Conservation (phyloP, 2,888 invertebrate genomes). For the Eucriotettix oculatus region DNA sequence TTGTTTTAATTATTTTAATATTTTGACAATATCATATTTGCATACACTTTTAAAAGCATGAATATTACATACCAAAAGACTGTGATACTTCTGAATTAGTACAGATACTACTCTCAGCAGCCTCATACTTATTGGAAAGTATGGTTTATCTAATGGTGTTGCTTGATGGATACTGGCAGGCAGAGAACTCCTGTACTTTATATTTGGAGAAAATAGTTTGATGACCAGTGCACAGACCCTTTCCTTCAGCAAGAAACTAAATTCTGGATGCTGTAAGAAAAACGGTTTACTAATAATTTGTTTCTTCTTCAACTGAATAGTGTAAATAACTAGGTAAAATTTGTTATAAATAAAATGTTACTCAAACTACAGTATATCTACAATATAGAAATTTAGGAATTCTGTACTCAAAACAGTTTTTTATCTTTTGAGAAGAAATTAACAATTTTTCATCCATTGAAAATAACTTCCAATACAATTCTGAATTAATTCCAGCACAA, state of each 20-base stretch:
- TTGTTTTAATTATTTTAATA: too few relatives aligned
- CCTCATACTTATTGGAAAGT: constrained; percentile 93
- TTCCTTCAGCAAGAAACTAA: constrained; percentile 86
- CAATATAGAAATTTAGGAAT: too few relatives aligned
- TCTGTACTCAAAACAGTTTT: neutral
- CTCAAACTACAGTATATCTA: too few relatives aligned
- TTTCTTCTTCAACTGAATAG: too few relatives aligned
- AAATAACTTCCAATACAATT: neutral
- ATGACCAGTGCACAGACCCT: constrained; percentile 97
- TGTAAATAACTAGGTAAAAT: too few relatives aligned
- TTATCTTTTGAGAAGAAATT: neutral
- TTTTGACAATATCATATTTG: too few relatives aligned
- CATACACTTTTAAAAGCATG: too few relatives aligned
- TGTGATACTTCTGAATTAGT: constrained; percentile 84
- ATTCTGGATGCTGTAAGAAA: constrained; percentile 69
- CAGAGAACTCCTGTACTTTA: constrained; percentile 65
- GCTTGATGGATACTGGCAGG: constrained; percentile 43
- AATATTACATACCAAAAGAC: constrained; percentile 50
- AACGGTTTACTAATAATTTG: neutral
- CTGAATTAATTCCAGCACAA: too few relatives aligned
- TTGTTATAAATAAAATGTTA: too few relatives aligned
- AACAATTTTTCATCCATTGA: neutral
- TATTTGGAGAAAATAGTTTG: constrained; percentile 92
- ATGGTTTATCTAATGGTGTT: constrained; percentile 69
- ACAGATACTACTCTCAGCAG: constrained; percentile 82